Percentiles rank a stretch among this genome's conserved stretches.
Conservation (phyloP, 2,113 vertebrate genomes). For the Sapajus apella region DNA sequence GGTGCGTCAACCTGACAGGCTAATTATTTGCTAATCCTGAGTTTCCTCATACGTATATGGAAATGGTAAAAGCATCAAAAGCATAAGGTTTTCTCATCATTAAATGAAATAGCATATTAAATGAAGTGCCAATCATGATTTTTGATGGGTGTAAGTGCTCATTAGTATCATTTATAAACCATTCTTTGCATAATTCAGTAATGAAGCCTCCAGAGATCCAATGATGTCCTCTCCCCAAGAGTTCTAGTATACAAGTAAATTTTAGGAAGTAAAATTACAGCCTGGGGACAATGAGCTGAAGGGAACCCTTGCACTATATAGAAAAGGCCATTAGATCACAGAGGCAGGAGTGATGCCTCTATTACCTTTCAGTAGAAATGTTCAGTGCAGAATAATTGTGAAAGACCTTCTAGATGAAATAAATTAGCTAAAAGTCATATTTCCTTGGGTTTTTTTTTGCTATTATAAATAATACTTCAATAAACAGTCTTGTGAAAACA, state of each 20-base stretch:
- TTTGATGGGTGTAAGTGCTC: neutral
- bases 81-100: neutral
- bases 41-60: neutral
- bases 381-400: neutral
- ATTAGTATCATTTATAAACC: neutral
- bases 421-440: neutral
- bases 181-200: neutral
- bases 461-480: neutral
- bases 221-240: neutral
- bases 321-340: neutral
- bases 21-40: neutral
- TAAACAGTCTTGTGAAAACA: neutral
- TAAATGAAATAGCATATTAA: neutral
- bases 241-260: neutral
- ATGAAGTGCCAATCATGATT: neutral
- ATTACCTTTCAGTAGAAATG: neutral
- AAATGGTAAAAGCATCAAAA: neutral
- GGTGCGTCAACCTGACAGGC: neutral
- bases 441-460: neutral
- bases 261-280: neutral
- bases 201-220: neutral
- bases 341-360: neutral
- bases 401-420: neutral
- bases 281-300: neutral
- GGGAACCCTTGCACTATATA: neutral